Base-by-base conservation (phyloP, 2,888 invertebrate species). In the Arrhopalites spinosus region DNA sequence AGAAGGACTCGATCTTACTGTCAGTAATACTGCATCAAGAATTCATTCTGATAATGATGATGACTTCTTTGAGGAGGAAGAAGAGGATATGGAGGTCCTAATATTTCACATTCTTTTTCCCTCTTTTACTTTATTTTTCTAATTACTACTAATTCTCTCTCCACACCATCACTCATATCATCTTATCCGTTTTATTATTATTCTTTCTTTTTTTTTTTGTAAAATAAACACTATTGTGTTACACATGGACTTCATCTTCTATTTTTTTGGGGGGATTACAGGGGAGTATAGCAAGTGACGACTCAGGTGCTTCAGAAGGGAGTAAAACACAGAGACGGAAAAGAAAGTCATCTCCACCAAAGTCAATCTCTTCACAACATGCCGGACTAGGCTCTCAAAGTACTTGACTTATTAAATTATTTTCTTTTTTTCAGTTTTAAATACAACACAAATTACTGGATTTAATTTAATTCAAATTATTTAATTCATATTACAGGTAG, bases 1-100 rank as follows among this genome's bases (percentile, higher is more conserved):
- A 86, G 91, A 92, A 77, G 95, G 95, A 0, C 87, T 96, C 61
- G 96, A 96, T 84, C 87, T 96, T n/a, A 92, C 84, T 70, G 78
- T 83, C 63, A 81, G 93, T 25, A 93, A 93, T 92, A 91, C 91
- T 11, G 88, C 89, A 1, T 86, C 95, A 78, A 94, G 93, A 84
- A 90, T 91, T 76, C 94, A 90, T 86, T 93, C 90, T 50, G 91
- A 90, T 83, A 91, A 89, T 45, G 92, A 92, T 83, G 92, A 90
- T 84, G 93, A 93, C 84, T 91, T 93, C 83, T 93, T 93, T 80
- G 93, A 92, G 77, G 93, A 92, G 83, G 91, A 89, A 43, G 92
- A 92, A 84, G 89, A 91, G 77, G 89, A 89, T 83, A 83, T 89
- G 81, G 89, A 89, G 83, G 89, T 68, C 29, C 23, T 59, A 20